Percentiles rank a stretch among this genome's conserved stretches.
Conservation (phyloP, 2,888 invertebrate species). For the Branchipolynoe longqiensis region DNA sequence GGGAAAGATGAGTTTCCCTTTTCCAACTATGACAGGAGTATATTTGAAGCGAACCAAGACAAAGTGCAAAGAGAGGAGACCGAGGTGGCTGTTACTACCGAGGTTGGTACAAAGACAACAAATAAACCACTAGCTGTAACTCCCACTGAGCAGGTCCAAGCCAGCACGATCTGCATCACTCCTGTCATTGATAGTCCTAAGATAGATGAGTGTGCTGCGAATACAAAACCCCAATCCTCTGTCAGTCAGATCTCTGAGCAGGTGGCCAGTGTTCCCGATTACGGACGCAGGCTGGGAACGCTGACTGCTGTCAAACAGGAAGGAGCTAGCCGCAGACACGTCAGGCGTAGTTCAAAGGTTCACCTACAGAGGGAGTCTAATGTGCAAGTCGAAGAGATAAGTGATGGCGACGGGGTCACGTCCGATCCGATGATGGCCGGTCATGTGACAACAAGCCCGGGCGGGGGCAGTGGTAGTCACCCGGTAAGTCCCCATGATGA, state of each 20-base stretch:
- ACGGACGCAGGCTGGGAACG: slow-evolving; percentile 25
- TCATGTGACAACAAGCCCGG: not conserved
- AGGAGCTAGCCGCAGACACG: not conserved
- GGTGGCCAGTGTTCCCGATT: not conserved
- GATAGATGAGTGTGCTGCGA: not conserved
- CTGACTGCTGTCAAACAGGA: slow-evolving; percentile 28
- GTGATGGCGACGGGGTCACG: slow-evolving; percentile 1
- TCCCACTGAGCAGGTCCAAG: slow-evolving; percentile 15
- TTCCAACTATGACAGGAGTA: slow-evolving; percentile 10
- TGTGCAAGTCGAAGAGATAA: slow-evolving; percentile 14
- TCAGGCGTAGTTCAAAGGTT: not conserved
- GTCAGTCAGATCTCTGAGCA: not conserved
- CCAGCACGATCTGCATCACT: slow-evolving; percentile 42
- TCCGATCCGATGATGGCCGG: slow-evolving; percentile 33
- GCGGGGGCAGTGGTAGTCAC: not conserved
- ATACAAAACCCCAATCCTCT: not conserved
- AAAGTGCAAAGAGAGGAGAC: slow-evolving; percentile 4
- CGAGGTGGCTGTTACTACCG: not conserved
- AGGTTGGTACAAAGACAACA: not conserved
- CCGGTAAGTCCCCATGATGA: not conserved
- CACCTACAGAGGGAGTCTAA: not conserved
- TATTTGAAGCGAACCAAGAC: not conserved
- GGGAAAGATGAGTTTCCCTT: slow-evolving; percentile 15
- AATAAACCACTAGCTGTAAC: not conserved
- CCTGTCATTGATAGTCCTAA: slow-evolving; percentile 43